Evolutionary conservation across 2,797 vertebrate species (phyloP), one percentile per base, ranked within the genome.

Genomic region (Scleropages formosus): DNA sequence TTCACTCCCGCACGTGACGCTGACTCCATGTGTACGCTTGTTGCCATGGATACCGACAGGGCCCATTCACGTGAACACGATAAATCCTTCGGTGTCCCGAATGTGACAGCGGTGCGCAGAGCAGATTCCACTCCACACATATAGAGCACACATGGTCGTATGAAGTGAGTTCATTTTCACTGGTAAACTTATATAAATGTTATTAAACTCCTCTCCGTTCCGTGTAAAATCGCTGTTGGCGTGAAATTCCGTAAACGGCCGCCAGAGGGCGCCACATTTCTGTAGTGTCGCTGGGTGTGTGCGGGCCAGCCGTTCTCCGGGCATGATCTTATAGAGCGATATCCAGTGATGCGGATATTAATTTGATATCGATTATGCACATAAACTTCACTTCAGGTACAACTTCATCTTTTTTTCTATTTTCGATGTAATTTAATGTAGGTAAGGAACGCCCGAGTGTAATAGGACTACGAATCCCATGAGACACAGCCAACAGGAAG

Each of bases 391-490:
- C 11, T 39, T 68, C 12, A 51, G 15, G 13, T 47, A 51, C 20
- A 22, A n/a, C 10, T 7, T 68, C 49, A 16, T 56, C 56, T 68
- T 68, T 46, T 24, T 66, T 68, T 2, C 31, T 6, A 39, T 39
- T 39, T 39, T 31, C 39, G 31, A 31, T 6, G n/a, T n/a, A n/a
- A n/a, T n/a, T n/a, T n/a, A n/a, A n/a, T n/a, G n/a, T n/a, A n/a
- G n/a, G n/a, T n/a, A n/a, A n/a, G n/a, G n/a, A n/a, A n/a, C n/a
- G n/a, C n/a, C n/a, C n/a, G n/a, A n/a, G n/a, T n/a, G n/a, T n/a
- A n/a, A 53, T 59, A 24, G 44, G 47, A 91, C 89, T 81, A 80
- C 90, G 87, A 87, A 87, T 86, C 88, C 90, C 89, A 88, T 4
- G 81, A 84, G 0, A 12, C 66, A 13, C 3, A 1, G 72, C 44